Percentiles rank a stretch among this genome's conserved stretches.
Conservation (phyloP, 2,888 invertebrate genomes). For the Lumbricus terrestris region DNA sequence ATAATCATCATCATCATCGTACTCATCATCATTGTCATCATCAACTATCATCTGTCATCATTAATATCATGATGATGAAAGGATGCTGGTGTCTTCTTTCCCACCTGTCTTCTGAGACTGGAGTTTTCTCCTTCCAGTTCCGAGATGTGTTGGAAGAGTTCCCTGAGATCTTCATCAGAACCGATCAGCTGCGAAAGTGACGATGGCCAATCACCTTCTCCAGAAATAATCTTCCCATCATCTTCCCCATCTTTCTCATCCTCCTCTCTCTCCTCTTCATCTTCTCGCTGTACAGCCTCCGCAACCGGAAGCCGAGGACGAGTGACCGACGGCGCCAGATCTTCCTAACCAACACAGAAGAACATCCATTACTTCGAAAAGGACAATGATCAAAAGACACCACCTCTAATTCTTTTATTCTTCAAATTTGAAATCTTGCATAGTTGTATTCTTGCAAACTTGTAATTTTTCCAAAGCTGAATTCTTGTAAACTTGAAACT, state of each 20-base stretch:
- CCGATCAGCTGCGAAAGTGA: background rate
- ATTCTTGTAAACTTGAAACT: too few relatives aligned
- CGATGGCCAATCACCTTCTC: background rate
- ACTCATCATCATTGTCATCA: too few relatives aligned
- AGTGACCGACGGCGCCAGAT: background rate
- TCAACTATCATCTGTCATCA: background rate
- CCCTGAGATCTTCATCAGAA: background rate
- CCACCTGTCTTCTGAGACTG: background rate
- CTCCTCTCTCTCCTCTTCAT: background rate
- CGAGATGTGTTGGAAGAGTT: conserved; percentile 14
- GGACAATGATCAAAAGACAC: too few relatives aligned
- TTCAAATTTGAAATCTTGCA: too few relatives aligned
- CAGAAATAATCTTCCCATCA: background rate
- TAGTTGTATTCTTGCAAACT: too few relatives aligned
- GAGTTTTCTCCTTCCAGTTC: background rate
- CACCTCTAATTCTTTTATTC: too few relatives aligned
- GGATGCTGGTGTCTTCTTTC: background rate
- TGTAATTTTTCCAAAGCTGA: too few relatives aligned
- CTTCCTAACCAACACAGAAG: background rate
- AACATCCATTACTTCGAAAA: background rate
- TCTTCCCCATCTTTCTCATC: too few relatives aligned
- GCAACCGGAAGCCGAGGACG: background rate
- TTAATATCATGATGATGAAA: background rate
- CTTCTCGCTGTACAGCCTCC: background rate
- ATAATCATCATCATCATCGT: background rate